Percentiles rank a stretch among this genome's conserved stretches.
phyloP scores from a whole-genome alignment of 64 coral and sea anemone genomes.

The Montipora sp. region DNA sequence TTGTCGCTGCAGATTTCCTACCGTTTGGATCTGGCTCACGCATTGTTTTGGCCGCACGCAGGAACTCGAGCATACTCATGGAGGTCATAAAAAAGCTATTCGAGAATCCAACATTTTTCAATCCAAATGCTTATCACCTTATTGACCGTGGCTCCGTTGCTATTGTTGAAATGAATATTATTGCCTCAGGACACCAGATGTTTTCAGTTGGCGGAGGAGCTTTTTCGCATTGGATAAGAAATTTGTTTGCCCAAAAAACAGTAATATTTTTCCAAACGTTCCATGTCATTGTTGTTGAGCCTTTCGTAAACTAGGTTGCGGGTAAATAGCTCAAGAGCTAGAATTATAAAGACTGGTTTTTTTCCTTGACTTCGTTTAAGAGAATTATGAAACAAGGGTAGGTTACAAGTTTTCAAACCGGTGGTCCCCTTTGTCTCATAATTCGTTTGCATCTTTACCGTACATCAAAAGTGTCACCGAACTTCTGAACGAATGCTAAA shows the following conservation, averaged over 20 bases:
- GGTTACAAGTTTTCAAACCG: too few relatives aligned
- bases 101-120: slow-evolving; percentile 38
- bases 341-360: too few relatives aligned
- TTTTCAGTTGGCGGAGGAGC: slow-evolving; percentile 82
- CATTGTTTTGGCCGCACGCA: slow-evolving; percentile 10
- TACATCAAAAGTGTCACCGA: too few relatives aligned
- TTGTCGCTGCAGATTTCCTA: slow-evolving; percentile 82
- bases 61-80: slow-evolving; percentile 40
- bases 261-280: too few relatives aligned
- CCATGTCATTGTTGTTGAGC: too few relatives aligned
- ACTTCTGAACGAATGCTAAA: too few relatives aligned
- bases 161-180: slow-evolving; percentile 96
- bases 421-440: too few relatives aligned
- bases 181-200: slow-evolving; percentile 69
- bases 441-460: too few relatives aligned
- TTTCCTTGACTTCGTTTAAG: too few relatives aligned
- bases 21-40: slow-evolving; percentile 76
- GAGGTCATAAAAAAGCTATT: slow-evolving; percentile 44
- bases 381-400: too few relatives aligned
- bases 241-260: slow-evolving; percentile 41
- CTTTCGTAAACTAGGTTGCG: too few relatives aligned
- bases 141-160: slow-evolving; percentile 85
- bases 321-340: too few relatives aligned
- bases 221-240: slow-evolving; percentile 81
- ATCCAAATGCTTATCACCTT: slow-evolving; percentile 40